Percentiles rank a stretch among this genome's conserved stretches.
Conservation (phyloP, 2,797 vertebrate species). For the Mionectes olivaceus region DNA sequence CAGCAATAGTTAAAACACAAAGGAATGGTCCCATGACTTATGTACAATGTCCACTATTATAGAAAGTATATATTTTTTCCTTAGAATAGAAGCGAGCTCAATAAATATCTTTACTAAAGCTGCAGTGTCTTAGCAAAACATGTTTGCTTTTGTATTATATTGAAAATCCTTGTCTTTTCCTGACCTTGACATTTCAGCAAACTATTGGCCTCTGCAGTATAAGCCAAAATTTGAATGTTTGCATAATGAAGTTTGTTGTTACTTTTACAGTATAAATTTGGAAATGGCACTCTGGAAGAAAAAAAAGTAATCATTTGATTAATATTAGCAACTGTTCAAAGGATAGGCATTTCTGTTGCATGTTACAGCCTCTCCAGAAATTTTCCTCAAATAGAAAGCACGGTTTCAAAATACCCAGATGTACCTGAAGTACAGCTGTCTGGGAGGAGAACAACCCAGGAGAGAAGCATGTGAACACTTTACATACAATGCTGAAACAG, state of each 20-base stretch:
- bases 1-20: slow-evolving; percentile 30
- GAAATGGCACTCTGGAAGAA: neutral
- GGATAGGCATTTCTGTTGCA: neutral
- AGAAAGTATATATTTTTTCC: slow-evolving; percentile 3
- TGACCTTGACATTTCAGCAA: neutral
- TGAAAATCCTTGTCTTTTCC: neutral
- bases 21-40: slow-evolving; percentile 12
- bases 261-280: neutral
- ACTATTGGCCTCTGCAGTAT: neutral
- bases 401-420: neutral
- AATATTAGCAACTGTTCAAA: neutral
- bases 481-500: neutral
- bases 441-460: neutral
- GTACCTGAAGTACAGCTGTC: neutral
- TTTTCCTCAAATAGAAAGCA: neutral
- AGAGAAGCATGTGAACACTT: neutral
- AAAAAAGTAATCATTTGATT: neutral
- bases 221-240: slow-evolving; percentile 5
- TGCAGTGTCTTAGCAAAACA: neutral
- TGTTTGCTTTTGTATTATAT: neutral
- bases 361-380: neutral
- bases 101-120: neutral
- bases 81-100: neutral
- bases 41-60: neutral
- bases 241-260: neutral